These are phyloP conservation scores for Coelopa frigida DNA, from an alignment of 1,140 invertebrate species.

Conservation along the genomic window DNA sequence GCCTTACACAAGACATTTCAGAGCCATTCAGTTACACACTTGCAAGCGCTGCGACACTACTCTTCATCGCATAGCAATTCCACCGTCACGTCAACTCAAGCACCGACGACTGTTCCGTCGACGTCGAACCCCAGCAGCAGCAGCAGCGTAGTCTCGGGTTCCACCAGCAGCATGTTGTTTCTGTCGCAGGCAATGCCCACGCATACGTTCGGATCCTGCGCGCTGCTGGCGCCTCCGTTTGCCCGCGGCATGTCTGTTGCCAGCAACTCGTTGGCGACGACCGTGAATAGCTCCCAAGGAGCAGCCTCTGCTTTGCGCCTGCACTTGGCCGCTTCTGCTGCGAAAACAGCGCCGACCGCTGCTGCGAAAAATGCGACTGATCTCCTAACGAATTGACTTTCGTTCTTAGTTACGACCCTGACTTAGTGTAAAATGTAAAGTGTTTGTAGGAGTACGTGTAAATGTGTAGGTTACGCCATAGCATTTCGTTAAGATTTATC, in stretches of 20 bases:
- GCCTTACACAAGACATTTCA: too few relatives aligned
- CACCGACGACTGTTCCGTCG: not conserved
- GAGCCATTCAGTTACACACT: too few relatives aligned
- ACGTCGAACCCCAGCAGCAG: conserved; percentile 1
- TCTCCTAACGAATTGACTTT: conserved; percentile 39
- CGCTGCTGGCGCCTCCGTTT: conserved; percentile 33
- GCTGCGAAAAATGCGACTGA: conserved; percentile 31
- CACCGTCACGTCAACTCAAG: not conserved
- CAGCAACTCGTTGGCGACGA: conserved; percentile 10
- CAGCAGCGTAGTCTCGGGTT: not conserved
- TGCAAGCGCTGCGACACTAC: not conserved
- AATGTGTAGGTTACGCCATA: too few relatives aligned
- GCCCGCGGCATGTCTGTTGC: conserved; percentile 17
- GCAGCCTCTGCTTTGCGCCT: conserved; percentile 8
- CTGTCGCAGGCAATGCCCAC: conserved; percentile 25
- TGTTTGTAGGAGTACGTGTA: too few relatives aligned
- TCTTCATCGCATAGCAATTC: not conserved
- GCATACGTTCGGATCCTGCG: conserved; percentile 41
- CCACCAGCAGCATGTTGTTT: conserved; percentile 12
- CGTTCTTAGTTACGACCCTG: conserved; percentile 13
- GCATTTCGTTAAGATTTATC: too few relatives aligned
- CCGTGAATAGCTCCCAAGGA: conserved; percentile 11
- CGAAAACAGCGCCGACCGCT: conserved; percentile 11
- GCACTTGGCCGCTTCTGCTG: conserved; percentile 11
- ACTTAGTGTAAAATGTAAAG: too few relatives aligned